Percentiles rank a stretch among this genome's conserved stretches.
Conservation (phyloP, 2,797 vertebrate genomes). For the Columba guinea region DNA sequence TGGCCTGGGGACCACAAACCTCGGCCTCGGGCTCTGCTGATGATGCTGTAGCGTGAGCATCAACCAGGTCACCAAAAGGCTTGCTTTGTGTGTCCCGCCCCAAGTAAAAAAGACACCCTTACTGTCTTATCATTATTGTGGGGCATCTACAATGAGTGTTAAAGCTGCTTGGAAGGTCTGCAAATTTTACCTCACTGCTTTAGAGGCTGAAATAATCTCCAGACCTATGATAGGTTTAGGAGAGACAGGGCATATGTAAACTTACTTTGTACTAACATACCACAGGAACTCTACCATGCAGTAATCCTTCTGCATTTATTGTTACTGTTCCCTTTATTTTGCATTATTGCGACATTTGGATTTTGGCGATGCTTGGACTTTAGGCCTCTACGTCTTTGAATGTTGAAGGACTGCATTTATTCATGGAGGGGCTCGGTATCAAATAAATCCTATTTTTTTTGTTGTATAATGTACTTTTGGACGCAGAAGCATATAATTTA, state of each 20-base stretch:
- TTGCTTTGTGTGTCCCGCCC: fast-evolving
- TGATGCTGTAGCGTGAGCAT: fast-evolving
- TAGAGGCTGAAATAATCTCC: background rate
- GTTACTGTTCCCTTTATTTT: background rate
- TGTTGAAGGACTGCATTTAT: background rate
- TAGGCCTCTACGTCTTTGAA: background rate
- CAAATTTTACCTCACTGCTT: background rate
- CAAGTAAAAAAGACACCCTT: background rate
- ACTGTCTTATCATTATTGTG: fast-evolving
- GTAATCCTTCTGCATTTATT: background rate
- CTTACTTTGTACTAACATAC: background rate
- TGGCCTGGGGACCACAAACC: background rate
- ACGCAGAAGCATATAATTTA: background rate
- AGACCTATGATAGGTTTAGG: background rate
- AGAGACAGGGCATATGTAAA: background rate
- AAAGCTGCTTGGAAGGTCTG: background rate
- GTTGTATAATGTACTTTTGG: background rate
- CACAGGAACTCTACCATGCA: background rate
- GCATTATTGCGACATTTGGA: background rate
- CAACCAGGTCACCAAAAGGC: background rate
- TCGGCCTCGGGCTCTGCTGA: background rate
- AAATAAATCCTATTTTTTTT: constrained; percentile 1
- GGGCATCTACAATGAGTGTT: fast-evolving
- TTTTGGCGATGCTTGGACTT: background rate
- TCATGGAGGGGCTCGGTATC: background rate